A percentile compares a stretch with the other conserved stretches of the same genome.
Evolutionary conservation across 2,888 invertebrate species (phyloP).

Genomic region (Drosophila crucigera): DNA sequence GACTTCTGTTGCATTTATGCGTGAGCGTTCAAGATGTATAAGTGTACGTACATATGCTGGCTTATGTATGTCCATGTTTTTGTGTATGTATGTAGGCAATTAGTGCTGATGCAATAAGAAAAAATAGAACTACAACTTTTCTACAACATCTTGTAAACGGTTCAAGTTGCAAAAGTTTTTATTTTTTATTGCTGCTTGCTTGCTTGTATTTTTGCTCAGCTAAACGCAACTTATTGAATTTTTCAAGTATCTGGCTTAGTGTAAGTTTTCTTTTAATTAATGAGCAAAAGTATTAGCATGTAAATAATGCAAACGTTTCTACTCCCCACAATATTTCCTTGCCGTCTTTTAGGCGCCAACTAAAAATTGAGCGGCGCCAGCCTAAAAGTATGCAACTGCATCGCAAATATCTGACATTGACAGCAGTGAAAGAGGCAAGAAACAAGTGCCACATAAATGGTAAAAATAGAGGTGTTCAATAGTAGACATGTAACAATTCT

Average conservation of each 20-base stretch:
- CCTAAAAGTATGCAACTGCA: slow-evolving; percentile 68
- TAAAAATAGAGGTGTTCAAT: slow-evolving; percentile 24
- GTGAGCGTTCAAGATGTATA: slow-evolving; percentile 12
- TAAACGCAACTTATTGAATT: slow-evolving; percentile 68
- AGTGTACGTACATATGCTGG: background rate
- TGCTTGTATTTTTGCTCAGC: slow-evolving; percentile 17
- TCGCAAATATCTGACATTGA: slow-evolving; percentile 75
- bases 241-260: slow-evolving; percentile 59
- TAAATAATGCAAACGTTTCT: background rate
- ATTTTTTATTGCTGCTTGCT: slow-evolving; percentile 24
- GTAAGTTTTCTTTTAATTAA: slow-evolving; percentile 69
- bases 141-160: slow-evolving; percentile 28
- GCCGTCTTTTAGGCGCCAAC: slow-evolving; percentile 65
- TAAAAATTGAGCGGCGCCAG: slow-evolving; percentile 24
- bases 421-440: slow-evolving; percentile 33
- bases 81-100: slow-evolving; percentile 1
- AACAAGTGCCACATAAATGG: slow-evolving; percentile 19
- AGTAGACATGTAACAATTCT: slow-evolving; percentile 47
- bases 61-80: background rate
- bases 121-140: slow-evolving; percentile 46
- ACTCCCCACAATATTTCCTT: background rate
- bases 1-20: slow-evolving; percentile 19
- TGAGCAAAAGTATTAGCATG: slow-evolving; percentile 21
- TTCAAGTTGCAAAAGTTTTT: slow-evolving; percentile 48
- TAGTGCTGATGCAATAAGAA: slow-evolving; percentile 2